Evolutionary conservation across 2,888 invertebrate species (phyloP).

Genomic region (Hanleya hanleyi): DNA sequence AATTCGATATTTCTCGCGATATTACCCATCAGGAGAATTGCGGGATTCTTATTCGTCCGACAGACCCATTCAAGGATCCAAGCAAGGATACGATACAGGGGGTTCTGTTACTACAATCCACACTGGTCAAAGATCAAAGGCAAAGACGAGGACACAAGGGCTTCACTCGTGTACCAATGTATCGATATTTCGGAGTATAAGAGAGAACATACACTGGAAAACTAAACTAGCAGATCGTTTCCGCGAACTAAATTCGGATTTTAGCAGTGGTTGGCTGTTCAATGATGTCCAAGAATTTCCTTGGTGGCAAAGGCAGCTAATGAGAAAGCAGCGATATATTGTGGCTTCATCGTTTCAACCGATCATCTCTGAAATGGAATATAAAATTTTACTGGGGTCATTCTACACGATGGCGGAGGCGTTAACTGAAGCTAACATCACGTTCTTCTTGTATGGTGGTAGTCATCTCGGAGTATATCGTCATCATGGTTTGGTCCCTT

Average conservation of each 20-base stretch:
- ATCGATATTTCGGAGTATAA: background rate
- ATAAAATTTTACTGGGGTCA: slow-evolving; percentile 24
- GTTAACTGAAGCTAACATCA: slow-evolving; percentile 26
- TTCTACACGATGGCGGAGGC: slow-evolving; percentile 35
- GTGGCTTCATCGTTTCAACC: slow-evolving; percentile 24
- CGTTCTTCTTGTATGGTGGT: slow-evolving; percentile 49
- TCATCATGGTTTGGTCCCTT: slow-evolving; percentile 51
- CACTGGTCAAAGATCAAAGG: too few relatives aligned
- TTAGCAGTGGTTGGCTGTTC: background rate
- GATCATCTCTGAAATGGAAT: slow-evolving; percentile 22
- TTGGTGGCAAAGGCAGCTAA: background rate
- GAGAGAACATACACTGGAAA: background rate
- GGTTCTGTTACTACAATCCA: too few relatives aligned
- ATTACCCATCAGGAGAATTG: too few relatives aligned
- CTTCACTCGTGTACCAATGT: background rate
- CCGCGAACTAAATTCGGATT: background rate
- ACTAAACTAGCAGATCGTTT: background rate
- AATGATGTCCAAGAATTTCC: background rate
- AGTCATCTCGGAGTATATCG: slow-evolving; percentile 50
- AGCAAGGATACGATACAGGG: too few relatives aligned
- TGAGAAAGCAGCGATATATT: background rate
- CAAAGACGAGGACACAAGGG: too few relatives aligned
- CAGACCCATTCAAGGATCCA: too few relatives aligned
- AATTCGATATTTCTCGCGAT: background rate
- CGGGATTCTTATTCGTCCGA: too few relatives aligned